Percentiles rank a stretch among this genome's conserved stretches.
phyloP scores from a whole-genome alignment of 2,113 vertebrate species.

The Raja brachyura region DNA sequence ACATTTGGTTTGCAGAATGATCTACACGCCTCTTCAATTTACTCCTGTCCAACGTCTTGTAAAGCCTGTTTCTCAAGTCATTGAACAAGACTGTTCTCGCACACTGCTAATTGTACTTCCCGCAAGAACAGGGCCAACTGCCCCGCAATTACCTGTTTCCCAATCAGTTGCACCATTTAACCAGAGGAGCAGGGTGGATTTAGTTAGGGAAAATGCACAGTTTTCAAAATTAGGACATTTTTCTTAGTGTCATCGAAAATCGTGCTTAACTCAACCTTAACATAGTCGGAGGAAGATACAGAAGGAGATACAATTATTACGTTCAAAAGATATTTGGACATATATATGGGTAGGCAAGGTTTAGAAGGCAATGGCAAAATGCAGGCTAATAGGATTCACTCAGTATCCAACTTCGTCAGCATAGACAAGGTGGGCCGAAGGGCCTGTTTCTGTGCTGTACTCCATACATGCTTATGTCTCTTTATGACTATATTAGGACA shows the following conservation, averaged over 20 bases:
- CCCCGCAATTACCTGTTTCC: background rate
- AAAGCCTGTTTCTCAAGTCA: background rate
- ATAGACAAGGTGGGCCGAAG: too few relatives aligned
- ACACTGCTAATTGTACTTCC: background rate
- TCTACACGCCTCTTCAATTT: background rate
- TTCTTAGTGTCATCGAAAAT: background rate
- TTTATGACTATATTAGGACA: too few relatives aligned
- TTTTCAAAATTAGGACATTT: constrained; percentile 16
- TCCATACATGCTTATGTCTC: too few relatives aligned
- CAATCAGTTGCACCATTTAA: background rate
- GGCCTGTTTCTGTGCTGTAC: too few relatives aligned
- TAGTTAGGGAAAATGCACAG: background rate
- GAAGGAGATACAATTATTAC: too few relatives aligned
- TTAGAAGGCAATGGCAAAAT: too few relatives aligned
- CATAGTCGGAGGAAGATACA: too few relatives aligned
- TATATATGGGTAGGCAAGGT: too few relatives aligned
- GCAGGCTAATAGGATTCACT: too few relatives aligned
- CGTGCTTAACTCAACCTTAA: background rate
- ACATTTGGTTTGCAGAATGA: background rate
- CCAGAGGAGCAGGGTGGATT: background rate
- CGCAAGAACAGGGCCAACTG: too few relatives aligned
- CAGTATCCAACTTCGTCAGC: too few relatives aligned
- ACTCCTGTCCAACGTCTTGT: background rate
- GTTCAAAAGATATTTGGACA: too few relatives aligned
- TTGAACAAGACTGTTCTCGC: constrained; percentile 7